These are phyloP conservation scores for Camptogramma bilineatum DNA, from an alignment of 2,888 invertebrate species.

Conservation along the genomic window DNA sequence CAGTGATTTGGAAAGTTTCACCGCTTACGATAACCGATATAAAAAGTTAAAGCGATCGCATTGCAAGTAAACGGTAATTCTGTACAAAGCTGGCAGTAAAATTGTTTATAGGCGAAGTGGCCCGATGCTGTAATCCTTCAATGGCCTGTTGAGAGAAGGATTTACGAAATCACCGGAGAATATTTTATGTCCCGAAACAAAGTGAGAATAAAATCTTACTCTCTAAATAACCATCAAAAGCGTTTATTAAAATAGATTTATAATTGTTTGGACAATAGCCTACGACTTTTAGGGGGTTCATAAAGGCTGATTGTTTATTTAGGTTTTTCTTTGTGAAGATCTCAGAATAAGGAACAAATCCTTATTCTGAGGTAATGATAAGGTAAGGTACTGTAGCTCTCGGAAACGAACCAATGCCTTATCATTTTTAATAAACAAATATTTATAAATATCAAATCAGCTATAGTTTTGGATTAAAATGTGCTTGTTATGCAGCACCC, in stretches of 20 bases:
- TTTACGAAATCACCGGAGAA: constrained; percentile 43
- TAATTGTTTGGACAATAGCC: neutral
- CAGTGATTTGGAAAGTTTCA: constrained; percentile 50
- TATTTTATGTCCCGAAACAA: constrained; percentile 26
- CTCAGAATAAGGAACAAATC: too few relatives aligned
- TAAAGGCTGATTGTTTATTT: constrained; percentile 2
- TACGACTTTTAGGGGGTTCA: neutral
- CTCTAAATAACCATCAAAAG: constrained; percentile 10
- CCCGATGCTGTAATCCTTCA: constrained; percentile 56
- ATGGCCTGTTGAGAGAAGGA: constrained; percentile 56
- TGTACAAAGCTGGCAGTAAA: constrained; percentile 59
- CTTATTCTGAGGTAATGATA: too few relatives aligned
- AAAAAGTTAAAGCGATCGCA: constrained; percentile 52
- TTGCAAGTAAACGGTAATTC: constrained; percentile 52
- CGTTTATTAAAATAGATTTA: constrained; percentile 11
- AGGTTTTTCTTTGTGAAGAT: too few relatives aligned
- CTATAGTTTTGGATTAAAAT: neutral
- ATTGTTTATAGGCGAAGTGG: constrained; percentile 58
- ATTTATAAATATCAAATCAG: neutral
- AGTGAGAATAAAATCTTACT: constrained; percentile 15
- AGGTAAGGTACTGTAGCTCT: too few relatives aligned
- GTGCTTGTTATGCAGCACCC: neutral
- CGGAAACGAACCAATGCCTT: neutral
- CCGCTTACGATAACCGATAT: constrained; percentile 51
- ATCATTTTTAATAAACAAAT: neutral